phyloP scores from a whole-genome alignment of 2,888 invertebrate genomes.

The Eucriotettix oculatus region DNA sequence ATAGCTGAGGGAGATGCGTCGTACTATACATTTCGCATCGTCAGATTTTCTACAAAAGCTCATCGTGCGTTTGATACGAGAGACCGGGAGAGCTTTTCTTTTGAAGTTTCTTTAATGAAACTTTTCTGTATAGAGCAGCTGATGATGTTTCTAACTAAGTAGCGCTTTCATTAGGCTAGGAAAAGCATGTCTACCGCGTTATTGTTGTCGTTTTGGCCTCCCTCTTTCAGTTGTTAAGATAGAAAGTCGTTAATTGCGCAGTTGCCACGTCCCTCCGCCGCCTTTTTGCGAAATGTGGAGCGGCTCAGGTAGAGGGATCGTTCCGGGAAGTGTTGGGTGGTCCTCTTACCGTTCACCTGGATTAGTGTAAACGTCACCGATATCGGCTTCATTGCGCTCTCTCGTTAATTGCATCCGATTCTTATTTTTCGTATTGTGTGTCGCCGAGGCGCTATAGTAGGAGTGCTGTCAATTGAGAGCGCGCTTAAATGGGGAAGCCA shows the following conservation, averaged over 20 bases:
- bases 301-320: too few relatives aligned
- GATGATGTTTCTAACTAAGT: conserved; percentile 2
- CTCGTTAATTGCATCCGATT: too few relatives aligned
- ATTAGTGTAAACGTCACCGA: too few relatives aligned
- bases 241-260: not conserved
- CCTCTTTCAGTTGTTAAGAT: not conserved
- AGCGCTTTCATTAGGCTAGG: conserved; percentile 3
- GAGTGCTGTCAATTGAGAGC: too few relatives aligned
- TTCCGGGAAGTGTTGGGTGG: too few relatives aligned
- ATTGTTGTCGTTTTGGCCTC: not conserved
- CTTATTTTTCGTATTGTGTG: too few relatives aligned
- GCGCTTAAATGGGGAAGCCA: too few relatives aligned
- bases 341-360: too few relatives aligned
- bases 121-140: conserved; percentile 1
- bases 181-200: not conserved
- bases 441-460: too few relatives aligned
- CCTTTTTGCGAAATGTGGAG: too few relatives aligned
- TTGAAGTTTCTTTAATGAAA: conserved; percentile 4
- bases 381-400: too few relatives aligned
- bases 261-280: not conserved
- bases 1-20: not conserved
- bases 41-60: conserved; percentile 9
- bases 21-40: conserved; percentile 7
- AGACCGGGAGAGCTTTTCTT: not conserved
- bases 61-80: not conserved